Conservation (phyloP, 2,797 vertebrate species). For the Neosalanx taihuensis region DNA sequence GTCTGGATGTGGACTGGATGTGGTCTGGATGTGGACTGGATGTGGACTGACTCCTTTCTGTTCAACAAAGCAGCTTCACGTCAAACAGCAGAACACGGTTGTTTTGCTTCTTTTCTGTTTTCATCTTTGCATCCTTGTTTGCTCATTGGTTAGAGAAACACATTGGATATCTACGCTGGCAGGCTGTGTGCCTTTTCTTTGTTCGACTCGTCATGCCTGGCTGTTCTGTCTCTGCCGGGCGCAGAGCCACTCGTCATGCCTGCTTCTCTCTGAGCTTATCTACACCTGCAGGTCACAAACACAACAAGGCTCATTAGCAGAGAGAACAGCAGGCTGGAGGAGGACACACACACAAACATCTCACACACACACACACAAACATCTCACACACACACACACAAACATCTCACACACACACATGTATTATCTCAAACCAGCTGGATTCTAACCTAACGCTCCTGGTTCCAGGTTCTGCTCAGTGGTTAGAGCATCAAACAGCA, state of each 20-base stretch:
- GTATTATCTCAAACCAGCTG: conserved; percentile 5
- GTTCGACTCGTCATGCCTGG: background rate
- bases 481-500: too few relatives aligned
- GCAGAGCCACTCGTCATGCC: conserved; percentile 18
- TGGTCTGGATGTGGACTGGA: too few relatives aligned
- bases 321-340: conserved; percentile 5
- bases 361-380: conserved; percentile 6
- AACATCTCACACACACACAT: conserved; percentile 7
- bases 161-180: background rate
- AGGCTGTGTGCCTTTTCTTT: background rate
- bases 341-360: background rate
- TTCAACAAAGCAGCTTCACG: too few relatives aligned
- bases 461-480: too few relatives aligned
- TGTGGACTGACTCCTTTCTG: too few relatives aligned
- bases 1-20: too few relatives aligned
- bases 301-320: conserved; percentile 32
- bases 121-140: too few relatives aligned
- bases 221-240: background rate
- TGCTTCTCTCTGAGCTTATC: conserved; percentile 18
- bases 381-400: background rate
- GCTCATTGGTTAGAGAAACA: too few relatives aligned
- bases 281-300: conserved; percentile 50
- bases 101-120: too few relatives aligned
- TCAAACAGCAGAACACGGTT: too few relatives aligned
- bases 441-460: too few relatives aligned